These are phyloP conservation scores for Flexamia atlantica DNA, from an alignment of 2,888 invertebrate genomes.

Conservation along the genomic window DNA sequence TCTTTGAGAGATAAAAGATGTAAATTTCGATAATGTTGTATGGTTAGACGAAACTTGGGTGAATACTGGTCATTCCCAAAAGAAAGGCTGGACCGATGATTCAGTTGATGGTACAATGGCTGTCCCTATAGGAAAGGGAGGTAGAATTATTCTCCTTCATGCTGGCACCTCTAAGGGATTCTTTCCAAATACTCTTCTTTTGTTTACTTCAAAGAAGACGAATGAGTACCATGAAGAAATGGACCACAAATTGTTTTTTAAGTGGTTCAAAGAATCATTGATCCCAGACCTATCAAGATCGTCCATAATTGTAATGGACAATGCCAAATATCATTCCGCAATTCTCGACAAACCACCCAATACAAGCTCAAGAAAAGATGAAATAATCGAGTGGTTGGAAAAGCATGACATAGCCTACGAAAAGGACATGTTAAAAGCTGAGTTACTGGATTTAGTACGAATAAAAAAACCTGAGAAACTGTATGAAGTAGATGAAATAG, in stretches of 20 bases:
- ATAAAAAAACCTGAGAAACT: background rate
- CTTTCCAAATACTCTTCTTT: background rate
- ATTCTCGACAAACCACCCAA: slow-evolving; percentile 20
- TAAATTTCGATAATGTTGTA: slow-evolving; percentile 8
- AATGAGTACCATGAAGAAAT: slow-evolving; percentile 18
- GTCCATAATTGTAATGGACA: slow-evolving; percentile 30
- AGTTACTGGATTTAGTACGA: background rate
- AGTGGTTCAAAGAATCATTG: background rate
- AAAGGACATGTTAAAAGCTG: background rate
- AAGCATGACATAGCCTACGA: background rate
- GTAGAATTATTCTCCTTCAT: slow-evolving; percentile 41
- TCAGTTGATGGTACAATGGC: background rate
- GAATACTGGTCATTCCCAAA: slow-evolving; percentile 40
- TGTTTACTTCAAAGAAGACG: slow-evolving; percentile 9
- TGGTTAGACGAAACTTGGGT: slow-evolving; percentile 61
- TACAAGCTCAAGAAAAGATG: background rate
- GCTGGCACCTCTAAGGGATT: slow-evolving; percentile 31
- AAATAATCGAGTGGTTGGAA: background rate
- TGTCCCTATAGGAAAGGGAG: slow-evolving; percentile 40
- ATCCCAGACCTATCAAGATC: background rate
- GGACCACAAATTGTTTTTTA: background rate
- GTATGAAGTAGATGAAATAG: background rate
- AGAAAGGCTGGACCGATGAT: slow-evolving; percentile 40
- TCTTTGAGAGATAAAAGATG: slow-evolving; percentile 38
- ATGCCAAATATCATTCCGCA: slow-evolving; percentile 11